Conservation (phyloP, 2,797 vertebrate species). For the Sebastes steindachneri region DNA sequence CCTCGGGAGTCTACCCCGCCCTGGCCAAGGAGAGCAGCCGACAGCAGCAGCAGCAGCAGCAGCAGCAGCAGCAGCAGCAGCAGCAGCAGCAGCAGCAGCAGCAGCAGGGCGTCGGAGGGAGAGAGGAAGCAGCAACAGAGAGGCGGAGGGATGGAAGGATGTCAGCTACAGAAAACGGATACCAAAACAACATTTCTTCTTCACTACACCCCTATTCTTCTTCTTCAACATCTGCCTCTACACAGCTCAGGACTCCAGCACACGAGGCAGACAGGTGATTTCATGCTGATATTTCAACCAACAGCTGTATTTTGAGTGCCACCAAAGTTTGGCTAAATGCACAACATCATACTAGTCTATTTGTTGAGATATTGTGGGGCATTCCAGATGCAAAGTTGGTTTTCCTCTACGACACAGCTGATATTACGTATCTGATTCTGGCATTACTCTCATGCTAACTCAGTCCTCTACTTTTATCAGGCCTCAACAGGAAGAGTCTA, state of each 20-base stretch:
- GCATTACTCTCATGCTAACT: background rate
- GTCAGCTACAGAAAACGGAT: constrained; percentile 82
- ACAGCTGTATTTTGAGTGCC: background rate
- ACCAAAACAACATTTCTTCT: constrained; percentile 78
- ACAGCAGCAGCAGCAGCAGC: constrained; percentile 13
- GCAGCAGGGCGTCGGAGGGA: background rate
- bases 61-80: background rate
- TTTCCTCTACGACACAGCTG: background rate
- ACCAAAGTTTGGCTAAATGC: background rate
- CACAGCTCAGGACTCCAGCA: constrained; percentile 55
- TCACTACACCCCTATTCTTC: background rate
- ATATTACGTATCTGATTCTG: background rate
- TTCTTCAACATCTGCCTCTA: constrained; percentile 44
- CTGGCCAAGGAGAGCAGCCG: constrained; percentile 86
- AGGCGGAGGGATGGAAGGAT: constrained; percentile 24
- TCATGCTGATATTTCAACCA: background rate
- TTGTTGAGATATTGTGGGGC: no score
- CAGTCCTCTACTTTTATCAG: constrained; percentile 12
- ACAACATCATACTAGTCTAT: background rate
- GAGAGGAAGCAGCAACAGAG: constrained; percentile 26
- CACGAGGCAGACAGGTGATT: constrained; percentile 59
- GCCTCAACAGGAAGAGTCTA: constrained; percentile 34
- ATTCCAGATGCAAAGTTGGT: background rate
- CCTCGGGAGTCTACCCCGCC: constrained; percentile 83
- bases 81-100: constrained; percentile 16